Percentiles rank a stretch among this genome's conserved stretches.
Conservation (phyloP, 2,797 vertebrate species). For the Enteromius anoplus region DNA sequence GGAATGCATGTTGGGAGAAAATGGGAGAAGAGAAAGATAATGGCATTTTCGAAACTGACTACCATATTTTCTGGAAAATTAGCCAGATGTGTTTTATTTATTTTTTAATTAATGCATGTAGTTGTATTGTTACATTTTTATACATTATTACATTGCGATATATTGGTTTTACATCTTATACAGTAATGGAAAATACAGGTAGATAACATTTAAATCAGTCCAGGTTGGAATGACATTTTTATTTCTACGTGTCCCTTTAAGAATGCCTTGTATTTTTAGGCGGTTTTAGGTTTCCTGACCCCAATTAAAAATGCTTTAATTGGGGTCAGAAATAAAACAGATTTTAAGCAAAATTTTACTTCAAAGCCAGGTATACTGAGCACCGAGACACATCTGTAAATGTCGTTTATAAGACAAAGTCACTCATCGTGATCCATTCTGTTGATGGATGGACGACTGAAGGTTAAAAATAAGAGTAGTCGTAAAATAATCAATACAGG, state of each 20-base stretch:
- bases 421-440: not conserved
- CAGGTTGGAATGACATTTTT: not conserved
- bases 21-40: not conserved
- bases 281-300: not conserved
- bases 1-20: not conserved
- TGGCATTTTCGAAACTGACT: not conserved
- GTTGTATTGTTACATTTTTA: not conserved
- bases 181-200: too few relatives aligned
- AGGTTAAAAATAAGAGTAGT: not conserved
- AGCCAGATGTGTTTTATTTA: too few relatives aligned
- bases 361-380: not conserved
- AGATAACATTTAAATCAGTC: not conserved
- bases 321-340: not conserved
- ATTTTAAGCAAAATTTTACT: not conserved
- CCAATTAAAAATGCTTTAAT: not conserved
- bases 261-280: too few relatives aligned
- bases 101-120: not conserved
- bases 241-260: not conserved
- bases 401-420: not conserved
- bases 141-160: too few relatives aligned
- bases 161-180: too few relatives aligned
- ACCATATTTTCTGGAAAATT: not conserved
- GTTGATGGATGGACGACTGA: constrained; percentile 6
- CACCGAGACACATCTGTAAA: not conserved
- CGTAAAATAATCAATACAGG: constrained; percentile 24